Conservation (phyloP, 2,888 invertebrate species). For the Noctua fimbriata region DNA sequence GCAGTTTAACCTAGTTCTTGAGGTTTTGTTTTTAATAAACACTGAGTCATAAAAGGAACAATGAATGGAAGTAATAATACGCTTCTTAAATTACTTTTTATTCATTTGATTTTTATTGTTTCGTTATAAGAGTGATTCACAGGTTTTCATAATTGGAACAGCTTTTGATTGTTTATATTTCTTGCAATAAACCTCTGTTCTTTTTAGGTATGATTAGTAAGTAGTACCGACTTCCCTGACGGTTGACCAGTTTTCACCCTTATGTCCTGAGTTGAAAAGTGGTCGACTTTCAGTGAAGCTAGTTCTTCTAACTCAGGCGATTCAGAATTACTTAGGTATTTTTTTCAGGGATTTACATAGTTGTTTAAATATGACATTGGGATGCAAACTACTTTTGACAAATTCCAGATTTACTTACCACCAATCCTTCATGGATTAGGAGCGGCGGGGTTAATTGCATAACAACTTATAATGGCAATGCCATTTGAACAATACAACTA, state of each 20-base stretch:
- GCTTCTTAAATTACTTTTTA: constrained; percentile 35
- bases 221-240: no score
- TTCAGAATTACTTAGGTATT: no score
- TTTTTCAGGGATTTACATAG: background rate
- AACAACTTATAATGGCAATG: no score
- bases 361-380: no score
- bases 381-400: no score
- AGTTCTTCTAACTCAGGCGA: no score
- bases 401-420: no score
- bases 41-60: constrained; percentile 35
- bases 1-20: constrained; percentile 50
- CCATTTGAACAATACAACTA: no score
- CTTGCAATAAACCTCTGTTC: background rate
- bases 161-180: background rate
- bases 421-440: background rate
- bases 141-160: background rate
- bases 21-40: constrained; percentile 38
- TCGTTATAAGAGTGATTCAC: constrained; percentile 7
- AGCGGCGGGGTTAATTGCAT: no score
- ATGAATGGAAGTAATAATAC: constrained; percentile 46
- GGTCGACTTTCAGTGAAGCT: no score
- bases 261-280: no score
- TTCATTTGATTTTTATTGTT: constrained; percentile 36
- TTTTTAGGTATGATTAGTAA: background rate
- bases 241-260: no score